phyloP scores from a whole-genome alignment of 2,113 vertebrate genomes.

The Smithornis capensis region DNA sequence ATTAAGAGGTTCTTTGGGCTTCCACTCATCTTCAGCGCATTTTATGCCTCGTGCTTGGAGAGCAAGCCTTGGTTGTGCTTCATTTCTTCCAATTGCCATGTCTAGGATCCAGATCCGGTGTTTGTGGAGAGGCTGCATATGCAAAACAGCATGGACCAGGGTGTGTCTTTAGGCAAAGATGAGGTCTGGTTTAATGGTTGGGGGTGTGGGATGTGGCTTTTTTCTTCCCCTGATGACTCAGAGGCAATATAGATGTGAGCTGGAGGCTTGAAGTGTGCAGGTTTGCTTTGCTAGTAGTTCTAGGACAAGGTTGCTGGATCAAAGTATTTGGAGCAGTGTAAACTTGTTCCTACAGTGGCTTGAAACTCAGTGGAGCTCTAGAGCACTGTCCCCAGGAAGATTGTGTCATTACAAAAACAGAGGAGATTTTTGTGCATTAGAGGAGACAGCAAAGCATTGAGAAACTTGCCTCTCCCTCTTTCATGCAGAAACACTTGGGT shows the following conservation, averaged over 20 bases:
- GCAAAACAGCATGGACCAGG: background rate
- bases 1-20: background rate
- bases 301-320: background rate
- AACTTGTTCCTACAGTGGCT: background rate
- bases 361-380: background rate
- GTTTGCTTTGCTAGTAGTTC: background rate
- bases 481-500: background rate
- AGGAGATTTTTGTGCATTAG: background rate
- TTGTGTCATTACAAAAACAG: background rate
- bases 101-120: accelerated
- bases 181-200: background rate
- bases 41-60: background rate
- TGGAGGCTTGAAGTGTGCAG: background rate
- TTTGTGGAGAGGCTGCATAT: background rate
- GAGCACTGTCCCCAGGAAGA: background rate
- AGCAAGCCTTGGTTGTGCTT: background rate
- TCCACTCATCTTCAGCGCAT: background rate
- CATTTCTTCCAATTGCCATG: background rate
- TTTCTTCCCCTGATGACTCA: background rate
- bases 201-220: too few relatives aligned
- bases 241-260: background rate
- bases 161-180: background rate
- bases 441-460: background rate
- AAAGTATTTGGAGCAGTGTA: background rate
- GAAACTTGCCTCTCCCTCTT: background rate